Conservation (phyloP, 2,113 vertebrate genomes). For the Epinephelus fuscoguttatus region DNA sequence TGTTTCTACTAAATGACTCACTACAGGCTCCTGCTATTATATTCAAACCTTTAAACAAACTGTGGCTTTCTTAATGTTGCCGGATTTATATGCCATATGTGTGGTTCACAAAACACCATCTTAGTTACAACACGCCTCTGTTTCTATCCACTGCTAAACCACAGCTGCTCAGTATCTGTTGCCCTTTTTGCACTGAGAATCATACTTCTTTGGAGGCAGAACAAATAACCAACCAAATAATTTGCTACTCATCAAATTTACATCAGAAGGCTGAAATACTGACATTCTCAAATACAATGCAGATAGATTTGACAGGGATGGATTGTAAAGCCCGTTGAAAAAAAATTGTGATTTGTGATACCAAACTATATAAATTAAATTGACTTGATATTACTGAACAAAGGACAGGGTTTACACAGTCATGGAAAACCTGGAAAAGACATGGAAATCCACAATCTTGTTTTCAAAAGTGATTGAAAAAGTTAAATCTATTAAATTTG, state of each 20-base stretch:
- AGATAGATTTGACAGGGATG: not conserved
- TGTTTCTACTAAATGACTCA: conserved; percentile 21
- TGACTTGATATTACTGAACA: not conserved
- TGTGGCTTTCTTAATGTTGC: not conserved
- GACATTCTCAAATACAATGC: not conserved
- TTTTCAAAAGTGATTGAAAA: too few relatives aligned
- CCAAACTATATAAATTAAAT: not conserved
- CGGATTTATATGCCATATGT: not conserved
- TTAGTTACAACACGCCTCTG: not conserved
- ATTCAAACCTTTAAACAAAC: conserved; percentile 25
- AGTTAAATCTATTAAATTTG: too few relatives aligned
- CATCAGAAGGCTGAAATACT: not conserved
- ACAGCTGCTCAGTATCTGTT: not conserved
- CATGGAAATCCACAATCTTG: too few relatives aligned
- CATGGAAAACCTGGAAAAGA: too few relatives aligned
- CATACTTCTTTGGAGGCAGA: not conserved
- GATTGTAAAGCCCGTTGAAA: not conserved
- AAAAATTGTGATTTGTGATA: not conserved
- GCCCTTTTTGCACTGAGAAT: not conserved
- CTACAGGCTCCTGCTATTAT: not conserved
- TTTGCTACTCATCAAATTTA: not conserved
- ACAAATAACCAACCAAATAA: not conserved
- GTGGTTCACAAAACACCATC: not conserved
- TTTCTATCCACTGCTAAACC: not conserved
- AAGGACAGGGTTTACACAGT: too few relatives aligned